These are phyloP conservation scores for Falcunculus frontatus DNA, from an alignment of 2,113 vertebrate species.

Conservation along the genomic window DNA sequence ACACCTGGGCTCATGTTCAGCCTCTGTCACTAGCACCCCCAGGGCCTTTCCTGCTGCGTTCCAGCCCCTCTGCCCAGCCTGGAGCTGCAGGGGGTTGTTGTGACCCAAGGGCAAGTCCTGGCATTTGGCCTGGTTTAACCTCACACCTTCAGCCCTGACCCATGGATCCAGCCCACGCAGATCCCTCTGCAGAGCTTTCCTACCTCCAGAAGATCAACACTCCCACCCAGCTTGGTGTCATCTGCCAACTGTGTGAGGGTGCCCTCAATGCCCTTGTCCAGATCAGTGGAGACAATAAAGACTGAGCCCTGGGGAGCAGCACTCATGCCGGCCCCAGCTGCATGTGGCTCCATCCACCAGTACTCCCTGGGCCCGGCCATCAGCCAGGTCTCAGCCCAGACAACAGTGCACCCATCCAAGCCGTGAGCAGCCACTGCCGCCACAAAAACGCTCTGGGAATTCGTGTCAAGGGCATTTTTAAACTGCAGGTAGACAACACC, in stretches of 20 bases:
- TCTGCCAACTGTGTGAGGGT: fast-evolving
- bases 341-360: too few relatives aligned
- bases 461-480: fast-evolving
- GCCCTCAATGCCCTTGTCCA: background rate
- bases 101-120: background rate
- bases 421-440: background rate
- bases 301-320: background rate
- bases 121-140: background rate
- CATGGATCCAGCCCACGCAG: background rate
- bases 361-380: fast-evolving
- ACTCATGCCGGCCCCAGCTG: fast-evolving
- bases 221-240: too few relatives aligned
- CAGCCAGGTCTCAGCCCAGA: background rate
- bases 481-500: background rate
- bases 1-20: background rate
- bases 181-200: background rate
- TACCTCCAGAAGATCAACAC: too few relatives aligned
- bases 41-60: background rate
- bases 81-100: background rate
- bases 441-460: fast-evolving
- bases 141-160: fast-evolving
- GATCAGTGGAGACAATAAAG: too few relatives aligned
- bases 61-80: background rate
- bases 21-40: background rate
- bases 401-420: fast-evolving